phyloP scores from a whole-genome alignment of 1,140 invertebrate genomes.

The Drosophila pallidifrons region DNA sequence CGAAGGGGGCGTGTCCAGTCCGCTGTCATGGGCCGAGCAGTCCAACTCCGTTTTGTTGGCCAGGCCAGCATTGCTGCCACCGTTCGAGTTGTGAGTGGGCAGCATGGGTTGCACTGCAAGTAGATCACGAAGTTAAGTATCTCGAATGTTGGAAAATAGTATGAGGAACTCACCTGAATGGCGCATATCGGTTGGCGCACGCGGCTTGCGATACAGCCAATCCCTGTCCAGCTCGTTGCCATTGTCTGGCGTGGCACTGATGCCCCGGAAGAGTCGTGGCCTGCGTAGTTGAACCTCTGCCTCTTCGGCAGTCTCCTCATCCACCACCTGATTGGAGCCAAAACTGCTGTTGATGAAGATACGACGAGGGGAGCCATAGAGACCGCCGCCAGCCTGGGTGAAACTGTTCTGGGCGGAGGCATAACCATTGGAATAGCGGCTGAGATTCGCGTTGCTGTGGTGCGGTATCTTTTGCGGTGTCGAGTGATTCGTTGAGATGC shows the following conservation, averaged over 20 bases:
- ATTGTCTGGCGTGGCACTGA: slow-evolving; percentile 76
- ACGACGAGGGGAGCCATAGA: slow-evolving; percentile 76
- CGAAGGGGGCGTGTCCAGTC: slow-evolving; percentile 80
- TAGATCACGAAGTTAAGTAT: not conserved
- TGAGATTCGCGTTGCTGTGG: slow-evolving; percentile 75
- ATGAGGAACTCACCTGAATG: slow-evolving; percentile 71
- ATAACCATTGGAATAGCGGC: slow-evolving; percentile 82
- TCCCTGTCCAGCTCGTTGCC: slow-evolving; percentile 81
- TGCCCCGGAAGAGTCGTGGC: slow-evolving; percentile 67
- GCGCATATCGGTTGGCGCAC: slow-evolving; percentile 80
- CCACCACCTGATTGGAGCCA: slow-evolving; percentile 79
- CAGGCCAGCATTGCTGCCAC: slow-evolving; percentile 51
- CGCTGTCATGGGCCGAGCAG: slow-evolving; percentile 83
- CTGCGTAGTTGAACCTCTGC: slow-evolving; percentile 77
- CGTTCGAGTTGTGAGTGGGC: slow-evolving; percentile 61
- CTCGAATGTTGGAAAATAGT: not conserved
- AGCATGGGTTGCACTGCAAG: slow-evolving; percentile 79
- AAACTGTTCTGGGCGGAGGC: slow-evolving; percentile 78
- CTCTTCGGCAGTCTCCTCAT: slow-evolving; percentile 81
- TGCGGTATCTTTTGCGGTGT: slow-evolving; percentile 82
- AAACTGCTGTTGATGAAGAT: slow-evolving; percentile 83
- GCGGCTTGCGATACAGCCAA: slow-evolving; percentile 83
- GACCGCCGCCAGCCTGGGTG: slow-evolving; percentile 55
- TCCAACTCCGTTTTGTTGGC: slow-evolving; percentile 73
- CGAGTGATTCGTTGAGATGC: slow-evolving; percentile 83